Conservation (phyloP, 2,797 vertebrate species). For the Gallinago stenura region DNA sequence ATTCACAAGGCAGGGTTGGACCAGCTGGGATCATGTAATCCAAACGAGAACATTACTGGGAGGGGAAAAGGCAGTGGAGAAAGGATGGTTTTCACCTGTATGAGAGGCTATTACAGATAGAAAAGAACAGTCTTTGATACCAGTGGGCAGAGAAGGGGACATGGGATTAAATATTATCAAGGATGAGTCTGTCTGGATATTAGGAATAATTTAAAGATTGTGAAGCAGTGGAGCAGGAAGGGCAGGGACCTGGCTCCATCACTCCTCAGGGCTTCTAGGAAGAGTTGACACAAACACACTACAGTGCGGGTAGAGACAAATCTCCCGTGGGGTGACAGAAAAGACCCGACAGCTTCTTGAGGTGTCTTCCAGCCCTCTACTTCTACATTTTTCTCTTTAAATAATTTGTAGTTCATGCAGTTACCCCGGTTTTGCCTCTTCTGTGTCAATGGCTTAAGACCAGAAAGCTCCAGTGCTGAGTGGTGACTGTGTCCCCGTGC, state of each 20-base stretch:
- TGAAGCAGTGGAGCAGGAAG: neutral
- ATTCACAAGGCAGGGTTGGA: neutral
- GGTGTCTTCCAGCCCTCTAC: neutral
- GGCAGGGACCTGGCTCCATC: neutral
- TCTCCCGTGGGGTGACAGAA: neutral
- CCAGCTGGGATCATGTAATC: neutral
- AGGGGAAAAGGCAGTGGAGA: neutral
- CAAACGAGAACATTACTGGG: neutral
- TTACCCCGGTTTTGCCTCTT: neutral
- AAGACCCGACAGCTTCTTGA: neutral
- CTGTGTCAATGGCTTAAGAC: fast-evolving
- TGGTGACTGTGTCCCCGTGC: neutral
- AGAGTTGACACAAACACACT: neutral
- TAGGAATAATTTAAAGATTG: neutral
- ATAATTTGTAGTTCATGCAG: neutral
- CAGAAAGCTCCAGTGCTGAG: neutral
- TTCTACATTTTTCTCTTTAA: neutral
- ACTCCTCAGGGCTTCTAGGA: neutral
- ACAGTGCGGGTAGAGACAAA: fast-evolving
- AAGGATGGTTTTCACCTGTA: neutral
- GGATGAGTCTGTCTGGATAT: neutral
- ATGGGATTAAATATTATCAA: neutral
- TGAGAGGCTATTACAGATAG: neutral
- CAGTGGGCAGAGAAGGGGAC: neutral
- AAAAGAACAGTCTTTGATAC: neutral